Evolutionary conservation across 2,888 invertebrate genomes (phyloP).

Genomic region (Anarsia innoxiella): DNA sequence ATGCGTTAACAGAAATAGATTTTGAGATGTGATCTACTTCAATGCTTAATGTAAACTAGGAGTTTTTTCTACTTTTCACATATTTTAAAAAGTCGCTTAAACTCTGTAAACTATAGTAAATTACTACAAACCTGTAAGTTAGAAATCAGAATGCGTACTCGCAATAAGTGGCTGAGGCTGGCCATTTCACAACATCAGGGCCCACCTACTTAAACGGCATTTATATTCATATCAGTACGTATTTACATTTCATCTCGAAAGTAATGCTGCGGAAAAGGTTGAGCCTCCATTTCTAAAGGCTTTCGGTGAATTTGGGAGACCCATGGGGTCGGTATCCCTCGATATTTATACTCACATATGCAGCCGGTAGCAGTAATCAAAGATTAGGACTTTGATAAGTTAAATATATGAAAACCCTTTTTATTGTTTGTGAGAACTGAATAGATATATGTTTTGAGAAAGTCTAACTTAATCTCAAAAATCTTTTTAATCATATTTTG

Average conservation of each 20-base stretch:
- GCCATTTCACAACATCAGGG: slow-evolving; percentile 18
- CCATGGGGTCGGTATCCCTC: slow-evolving; percentile 19
- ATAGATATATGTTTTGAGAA: no score
- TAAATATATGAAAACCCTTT: no score
- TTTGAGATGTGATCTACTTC: no score
- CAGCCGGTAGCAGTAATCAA: slow-evolving; percentile 20
- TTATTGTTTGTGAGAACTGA: no score
- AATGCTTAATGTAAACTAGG: no score
- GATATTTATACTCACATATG: slow-evolving; percentile 21
- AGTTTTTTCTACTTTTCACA: no score
- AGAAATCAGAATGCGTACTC: neutral
- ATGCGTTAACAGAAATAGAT: no score
- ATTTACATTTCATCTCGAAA: slow-evolving; percentile 66
- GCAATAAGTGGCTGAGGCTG: slow-evolving; percentile 15
- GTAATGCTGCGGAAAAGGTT: slow-evolving; percentile 46
- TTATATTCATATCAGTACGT: slow-evolving; percentile 71
- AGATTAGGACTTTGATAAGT: slow-evolving; percentile 8
- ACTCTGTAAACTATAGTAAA: neutral
- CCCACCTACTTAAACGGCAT: slow-evolving; percentile 61
- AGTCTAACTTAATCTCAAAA: no score
- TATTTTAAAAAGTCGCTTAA: neutral
- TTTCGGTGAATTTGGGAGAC: slow-evolving; percentile 22
- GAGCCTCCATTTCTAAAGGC: slow-evolving; percentile 32
- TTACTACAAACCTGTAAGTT: neutral
- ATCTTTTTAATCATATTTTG: no score